Base-by-base conservation (phyloP, 2,888 invertebrate species). In the Magallana nippona region DNA sequence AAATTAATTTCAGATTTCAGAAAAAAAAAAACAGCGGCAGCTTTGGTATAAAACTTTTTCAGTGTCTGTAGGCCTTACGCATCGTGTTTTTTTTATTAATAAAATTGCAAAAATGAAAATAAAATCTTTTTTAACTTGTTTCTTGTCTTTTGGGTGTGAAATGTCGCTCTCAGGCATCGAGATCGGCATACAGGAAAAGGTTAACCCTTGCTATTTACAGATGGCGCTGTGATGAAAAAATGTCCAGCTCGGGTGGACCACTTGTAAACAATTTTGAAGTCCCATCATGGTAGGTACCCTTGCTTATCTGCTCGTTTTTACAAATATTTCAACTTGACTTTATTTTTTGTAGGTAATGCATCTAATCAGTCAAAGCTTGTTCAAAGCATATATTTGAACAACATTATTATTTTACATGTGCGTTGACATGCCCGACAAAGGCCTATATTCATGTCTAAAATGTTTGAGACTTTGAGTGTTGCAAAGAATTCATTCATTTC, bases 281-380 rank as follows among this genome's bases (percentile, higher is more conserved):
- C 87, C 98, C 98, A 78, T 97, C 95, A 94, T 98, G 98, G 98
- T 98, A 95, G 95, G 91, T 86, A 71, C 19, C 19, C 10, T 80
- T 44, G 11, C 27, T n/a, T 77, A 22, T 44, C 27, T 77, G 27
- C 44, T 77, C 27, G 8, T 22, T 44, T 5, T 13, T 15, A n/a
- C 44, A 44, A 44, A 44, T 44, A 44, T 56, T 55, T 2, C 55
- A 55, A 44, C 13, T 17, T 79, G 10, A 55, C 55, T 55, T 56
- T 79, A 8, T 15, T 10, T 27, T 22, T 44, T 22, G 27, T n/a
- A 60, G 22, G 32, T 77, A 77, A 22, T 10, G 22, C n/a, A n/a
- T 60, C n/a, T 60, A n/a, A 19, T 19, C 5, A n/a, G 62, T n/a
- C 17, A 10, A 10, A n/a, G 17, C 62, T n/a, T 19, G 62, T n/a